These are phyloP conservation scores for Xylocopa sonorina DNA, from an alignment of 1,140 invertebrate species.

Conservation along the genomic window DNA sequence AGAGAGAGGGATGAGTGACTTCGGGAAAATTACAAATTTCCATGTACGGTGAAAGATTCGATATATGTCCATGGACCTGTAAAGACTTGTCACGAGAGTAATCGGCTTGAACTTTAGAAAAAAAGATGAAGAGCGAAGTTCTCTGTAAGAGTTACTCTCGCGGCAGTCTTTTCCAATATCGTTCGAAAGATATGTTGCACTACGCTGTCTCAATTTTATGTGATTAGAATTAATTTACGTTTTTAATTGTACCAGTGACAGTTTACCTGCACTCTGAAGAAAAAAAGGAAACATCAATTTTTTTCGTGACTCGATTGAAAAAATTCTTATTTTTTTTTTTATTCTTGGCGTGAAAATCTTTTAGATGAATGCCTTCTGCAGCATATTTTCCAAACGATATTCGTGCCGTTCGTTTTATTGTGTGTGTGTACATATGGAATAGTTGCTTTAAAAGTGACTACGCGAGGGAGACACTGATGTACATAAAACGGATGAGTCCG, in stretches of 20 bases:
- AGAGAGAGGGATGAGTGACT: constrained; percentile 45
- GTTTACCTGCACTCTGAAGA: no score
- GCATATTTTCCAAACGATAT: constrained; percentile 50
- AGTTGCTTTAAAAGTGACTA: constrained; percentile 58
- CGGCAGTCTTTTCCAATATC: constrained; percentile 21
- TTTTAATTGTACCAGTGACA: background rate
- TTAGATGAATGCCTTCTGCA: constrained; percentile 29
- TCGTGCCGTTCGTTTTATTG: constrained; percentile 62
- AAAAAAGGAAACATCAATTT: no score
- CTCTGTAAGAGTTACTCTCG: constrained; percentile 38
- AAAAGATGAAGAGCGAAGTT: constrained; percentile 13
- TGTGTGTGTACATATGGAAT: constrained; percentile 71
- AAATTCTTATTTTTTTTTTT: background rate
- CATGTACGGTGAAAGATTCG: constrained; percentile 46
- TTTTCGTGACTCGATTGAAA: background rate
- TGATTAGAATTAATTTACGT: background rate
- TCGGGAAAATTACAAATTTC: constrained; percentile 52
- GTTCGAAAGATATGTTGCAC: constrained; percentile 56
- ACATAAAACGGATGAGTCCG: constrained; percentile 64
- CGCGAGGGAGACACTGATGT: constrained; percentile 69
- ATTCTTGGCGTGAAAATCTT: background rate
- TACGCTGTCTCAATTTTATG: background rate
- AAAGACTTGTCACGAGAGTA: constrained; percentile 13
- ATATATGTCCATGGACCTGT: constrained; percentile 24
- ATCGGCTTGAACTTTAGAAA: background rate